phyloP scores from a whole-genome alignment of 2,113 vertebrate genomes.

The Paradoxurus hermaphroditus region DNA sequence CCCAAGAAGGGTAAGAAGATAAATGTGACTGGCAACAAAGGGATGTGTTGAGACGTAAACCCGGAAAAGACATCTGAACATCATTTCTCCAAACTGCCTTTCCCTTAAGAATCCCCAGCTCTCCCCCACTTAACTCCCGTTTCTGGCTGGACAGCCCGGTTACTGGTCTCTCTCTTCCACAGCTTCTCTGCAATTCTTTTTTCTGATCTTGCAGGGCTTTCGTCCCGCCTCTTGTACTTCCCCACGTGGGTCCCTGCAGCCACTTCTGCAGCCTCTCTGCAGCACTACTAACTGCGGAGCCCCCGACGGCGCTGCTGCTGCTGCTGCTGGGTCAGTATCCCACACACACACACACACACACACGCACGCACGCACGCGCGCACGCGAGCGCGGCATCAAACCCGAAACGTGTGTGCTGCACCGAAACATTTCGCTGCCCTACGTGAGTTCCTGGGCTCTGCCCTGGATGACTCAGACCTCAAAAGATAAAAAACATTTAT shows the following conservation, averaged over 20 bases:
- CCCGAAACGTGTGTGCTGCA: background rate
- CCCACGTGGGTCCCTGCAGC: rapidly evolving
- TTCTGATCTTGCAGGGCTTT: background rate
- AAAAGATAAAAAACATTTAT: background rate
- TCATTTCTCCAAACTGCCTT: background rate
- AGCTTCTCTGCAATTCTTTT: background rate
- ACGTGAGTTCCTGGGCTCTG: background rate
- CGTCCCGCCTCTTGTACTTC: background rate
- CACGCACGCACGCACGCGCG: no score
- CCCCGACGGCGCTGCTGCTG: background rate
- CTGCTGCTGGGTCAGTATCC: background rate
- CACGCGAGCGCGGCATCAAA: background rate
- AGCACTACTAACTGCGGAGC: background rate
- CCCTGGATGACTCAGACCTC: background rate
- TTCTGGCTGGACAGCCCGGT: background rate
- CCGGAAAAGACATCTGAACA: background rate
- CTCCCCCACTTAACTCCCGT: background rate
- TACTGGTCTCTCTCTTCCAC: background rate
- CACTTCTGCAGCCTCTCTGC: background rate
- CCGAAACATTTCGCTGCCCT: background rate
- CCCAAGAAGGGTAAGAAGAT: constrained; percentile 71
- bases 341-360: no score
- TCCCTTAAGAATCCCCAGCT: background rate
- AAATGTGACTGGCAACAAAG: background rate
- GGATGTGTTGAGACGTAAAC: background rate